phyloP scores from a whole-genome alignment of 1,140 invertebrate genomes.

The Kradibia gibbosae region DNA sequence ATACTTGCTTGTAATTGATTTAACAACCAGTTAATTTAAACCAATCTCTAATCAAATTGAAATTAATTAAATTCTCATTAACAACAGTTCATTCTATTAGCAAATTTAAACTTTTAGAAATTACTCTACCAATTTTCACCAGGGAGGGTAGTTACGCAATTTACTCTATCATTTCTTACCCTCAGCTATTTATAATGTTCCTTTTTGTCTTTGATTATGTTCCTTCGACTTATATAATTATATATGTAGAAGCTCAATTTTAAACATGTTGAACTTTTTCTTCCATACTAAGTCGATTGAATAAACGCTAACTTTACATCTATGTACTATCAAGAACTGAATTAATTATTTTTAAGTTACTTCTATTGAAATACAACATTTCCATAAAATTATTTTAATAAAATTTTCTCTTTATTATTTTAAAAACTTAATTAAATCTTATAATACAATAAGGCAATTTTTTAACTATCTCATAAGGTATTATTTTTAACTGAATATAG shows the following conservation, averaged over 20 bases:
- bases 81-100: slow-evolving; percentile 45
- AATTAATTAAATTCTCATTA: slow-evolving; percentile 50
- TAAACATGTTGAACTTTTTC: too few species aligned
- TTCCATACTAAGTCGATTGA: too few species aligned
- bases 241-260: too few species aligned
- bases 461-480: neutral
- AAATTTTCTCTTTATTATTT: neutral
- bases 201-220: slow-evolving; percentile 6
- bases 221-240: neutral
- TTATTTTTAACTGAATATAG: neutral
- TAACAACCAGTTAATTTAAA: slow-evolving; percentile 15
- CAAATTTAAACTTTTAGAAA: slow-evolving; percentile 45
- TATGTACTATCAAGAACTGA: too few species aligned
- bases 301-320: too few species aligned
- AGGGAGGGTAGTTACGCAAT: neutral
- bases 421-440: neutral
- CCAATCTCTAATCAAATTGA: slow-evolving; percentile 32
- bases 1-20: slow-evolving; percentile 9
- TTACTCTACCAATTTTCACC: slow-evolving; percentile 26
- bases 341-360: too few species aligned
- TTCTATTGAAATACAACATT: neutral
- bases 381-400: neutral
- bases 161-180: slow-evolving; percentile 28
- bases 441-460: neutral
- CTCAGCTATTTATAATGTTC: slow-evolving; percentile 31